Evolutionary conservation across 2,888 invertebrate genomes (phyloP).

Genomic region (Scaptomyza flava): DNA sequence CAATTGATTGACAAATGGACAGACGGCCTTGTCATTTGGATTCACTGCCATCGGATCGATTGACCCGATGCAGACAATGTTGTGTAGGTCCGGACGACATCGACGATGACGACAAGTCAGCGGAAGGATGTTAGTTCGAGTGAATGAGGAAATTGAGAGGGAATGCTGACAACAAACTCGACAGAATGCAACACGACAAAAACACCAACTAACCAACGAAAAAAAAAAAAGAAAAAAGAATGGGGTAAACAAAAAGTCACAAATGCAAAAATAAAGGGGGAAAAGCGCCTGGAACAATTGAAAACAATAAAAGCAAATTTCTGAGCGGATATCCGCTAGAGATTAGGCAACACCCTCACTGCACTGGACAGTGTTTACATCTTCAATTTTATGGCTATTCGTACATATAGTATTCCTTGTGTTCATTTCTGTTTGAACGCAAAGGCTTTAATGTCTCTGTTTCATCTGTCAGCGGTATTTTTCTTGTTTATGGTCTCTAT

Average conservation of each 20-base stretch:
- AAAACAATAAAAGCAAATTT: constrained; percentile 78
- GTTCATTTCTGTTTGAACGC: constrained; percentile 5
- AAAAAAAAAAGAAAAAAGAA: background rate
- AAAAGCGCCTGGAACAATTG: constrained; percentile 34
- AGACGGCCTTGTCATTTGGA: constrained; percentile 66
- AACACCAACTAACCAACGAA: constrained; percentile 4
- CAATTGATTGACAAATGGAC: constrained; percentile 80
- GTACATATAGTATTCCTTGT: constrained; percentile 7
- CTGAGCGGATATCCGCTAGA: constrained; percentile 68
- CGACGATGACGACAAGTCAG: constrained; percentile 60
- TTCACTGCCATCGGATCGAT: constrained; percentile 61
- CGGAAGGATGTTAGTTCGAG: constrained; percentile 75
- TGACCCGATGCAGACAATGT: constrained; percentile 58
- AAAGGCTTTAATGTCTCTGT: constrained; percentile 13
- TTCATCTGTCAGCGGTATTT: constrained; percentile 6
- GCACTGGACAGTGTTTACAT: constrained; percentile 91
- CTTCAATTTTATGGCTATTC: constrained; percentile 15
- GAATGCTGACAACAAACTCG: constrained; percentile 78
- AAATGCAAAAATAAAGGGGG: constrained; percentile 32
- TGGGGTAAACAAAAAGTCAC: constrained; percentile 9
- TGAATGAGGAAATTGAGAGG: constrained; percentile 80
- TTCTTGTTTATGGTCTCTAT: background rate
- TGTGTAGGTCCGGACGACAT: constrained; percentile 44
- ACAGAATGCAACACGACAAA: constrained; percentile 46
- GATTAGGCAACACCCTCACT: constrained; percentile 60